phyloP scores from a whole-genome alignment of 2,797 vertebrate genomes.

The Melanotaenia nigrans region DNA sequence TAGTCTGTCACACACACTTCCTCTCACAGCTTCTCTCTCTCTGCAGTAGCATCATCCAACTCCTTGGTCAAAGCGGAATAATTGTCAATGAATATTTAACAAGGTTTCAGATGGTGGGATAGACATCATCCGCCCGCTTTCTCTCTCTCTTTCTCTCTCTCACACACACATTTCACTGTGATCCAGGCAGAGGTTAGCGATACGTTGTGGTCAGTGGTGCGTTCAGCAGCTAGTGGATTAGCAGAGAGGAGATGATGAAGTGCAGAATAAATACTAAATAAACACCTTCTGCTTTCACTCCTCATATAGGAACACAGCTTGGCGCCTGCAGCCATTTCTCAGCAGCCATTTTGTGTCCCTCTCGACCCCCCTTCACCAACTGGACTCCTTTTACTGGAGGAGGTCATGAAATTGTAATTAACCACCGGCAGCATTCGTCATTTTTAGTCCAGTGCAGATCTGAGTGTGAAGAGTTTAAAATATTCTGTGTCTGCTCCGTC shows the following conservation, averaged over 20 bases:
- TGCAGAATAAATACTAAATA: constrained; percentile 81
- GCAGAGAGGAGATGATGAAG: constrained; percentile 75
- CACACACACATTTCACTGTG: constrained; percentile 48
- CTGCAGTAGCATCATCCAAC: constrained; percentile 72
- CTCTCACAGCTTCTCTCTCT: constrained; percentile 42
- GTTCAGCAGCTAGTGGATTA: constrained; percentile 74
- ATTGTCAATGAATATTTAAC: constrained; percentile 91
- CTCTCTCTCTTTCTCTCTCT: constrained; percentile 15
- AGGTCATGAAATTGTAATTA: constrained; percentile 71
- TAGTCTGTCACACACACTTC: neutral
- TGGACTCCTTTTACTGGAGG: constrained; percentile 43
- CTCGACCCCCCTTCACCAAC: constrained; percentile 4
- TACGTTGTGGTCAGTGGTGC: constrained; percentile 74
- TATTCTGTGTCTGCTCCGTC: constrained; percentile 39
- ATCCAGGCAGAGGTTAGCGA: constrained; percentile 68
- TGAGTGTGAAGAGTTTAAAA: constrained; percentile 40
- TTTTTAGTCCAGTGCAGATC: constrained; percentile 44
- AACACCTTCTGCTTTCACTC: constrained; percentile 62
- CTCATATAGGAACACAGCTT: constrained; percentile 51
- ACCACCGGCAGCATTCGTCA: constrained; percentile 55
- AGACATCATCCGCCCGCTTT: constrained; percentile 68
- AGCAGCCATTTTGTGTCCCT: constrained; percentile 55
- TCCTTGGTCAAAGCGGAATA: constrained; percentile 85
- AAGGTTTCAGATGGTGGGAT: constrained; percentile 84
- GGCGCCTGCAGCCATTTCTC: constrained; percentile 32